phyloP scores from a whole-genome alignment of 1,140 invertebrate genomes.

The Drosophila mojavensis region DNA sequence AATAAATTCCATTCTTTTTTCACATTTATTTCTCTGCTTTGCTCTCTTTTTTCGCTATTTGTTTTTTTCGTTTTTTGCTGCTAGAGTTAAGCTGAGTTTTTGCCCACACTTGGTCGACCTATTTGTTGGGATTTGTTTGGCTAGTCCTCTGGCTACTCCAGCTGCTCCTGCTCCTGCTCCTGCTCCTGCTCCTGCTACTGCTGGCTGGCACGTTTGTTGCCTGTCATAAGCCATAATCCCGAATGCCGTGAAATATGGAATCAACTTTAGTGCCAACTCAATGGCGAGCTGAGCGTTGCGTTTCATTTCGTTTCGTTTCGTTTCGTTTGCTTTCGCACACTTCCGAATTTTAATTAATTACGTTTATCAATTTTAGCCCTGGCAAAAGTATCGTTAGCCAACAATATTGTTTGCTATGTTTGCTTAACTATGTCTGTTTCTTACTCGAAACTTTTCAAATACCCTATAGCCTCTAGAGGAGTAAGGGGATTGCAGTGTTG shows the following conservation, averaged over 20 bases:
- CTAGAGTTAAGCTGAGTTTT: constrained; percentile 22
- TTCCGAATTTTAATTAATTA: constrained; percentile 46
- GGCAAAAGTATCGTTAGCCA: background rate
- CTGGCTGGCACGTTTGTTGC: constrained; percentile 17
- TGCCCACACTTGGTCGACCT: constrained; percentile 16
- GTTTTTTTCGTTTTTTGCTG: background rate
- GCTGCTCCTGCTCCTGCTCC: background rate
- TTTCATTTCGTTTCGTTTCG: constrained; percentile 10
- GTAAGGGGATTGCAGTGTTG: too few species aligned
- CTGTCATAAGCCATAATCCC: constrained; percentile 40
- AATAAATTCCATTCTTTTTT: background rate
- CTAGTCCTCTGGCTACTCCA: background rate
- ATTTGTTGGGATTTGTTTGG: constrained; percentile 48
- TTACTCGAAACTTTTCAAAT: background rate
- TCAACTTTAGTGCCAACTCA: constrained; percentile 29
- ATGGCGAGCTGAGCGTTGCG: constrained; percentile 4
- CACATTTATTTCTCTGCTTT: background rate
- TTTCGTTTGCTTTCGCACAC: background rate
- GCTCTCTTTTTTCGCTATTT: background rate
- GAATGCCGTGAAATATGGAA: constrained; percentile 42
- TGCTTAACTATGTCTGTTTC: background rate
- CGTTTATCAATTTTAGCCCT: constrained; percentile 28
- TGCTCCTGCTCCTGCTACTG: background rate
- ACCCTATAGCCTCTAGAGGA: background rate
- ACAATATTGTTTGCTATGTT: background rate